Evolutionary conservation across 2,797 vertebrate genomes (phyloP).

Genomic region (Leptatherina wallacei): DNA sequence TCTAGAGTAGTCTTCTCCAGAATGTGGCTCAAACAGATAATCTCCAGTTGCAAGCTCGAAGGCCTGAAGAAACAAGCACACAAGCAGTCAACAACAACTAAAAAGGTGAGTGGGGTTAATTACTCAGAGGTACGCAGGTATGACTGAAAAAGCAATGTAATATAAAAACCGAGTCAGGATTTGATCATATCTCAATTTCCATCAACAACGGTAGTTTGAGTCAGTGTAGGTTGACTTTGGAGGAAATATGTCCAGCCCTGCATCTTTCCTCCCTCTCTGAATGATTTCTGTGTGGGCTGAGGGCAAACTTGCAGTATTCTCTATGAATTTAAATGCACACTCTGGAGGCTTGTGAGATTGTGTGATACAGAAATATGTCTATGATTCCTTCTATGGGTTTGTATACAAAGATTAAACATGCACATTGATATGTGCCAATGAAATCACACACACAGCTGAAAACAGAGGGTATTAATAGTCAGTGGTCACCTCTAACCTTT

Average conservation of each 20-base stretch:
- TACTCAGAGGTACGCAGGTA: neutral
- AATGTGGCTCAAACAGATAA: slow-evolving; percentile 97
- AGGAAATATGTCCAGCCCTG: neutral
- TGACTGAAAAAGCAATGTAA: neutral
- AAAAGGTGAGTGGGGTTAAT: neutral
- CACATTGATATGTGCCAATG: neutral
- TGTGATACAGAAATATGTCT: neutral
- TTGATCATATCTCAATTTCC: neutral
- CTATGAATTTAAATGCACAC: neutral
- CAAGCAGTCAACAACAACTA: neutral
- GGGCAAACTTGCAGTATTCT: neutral
- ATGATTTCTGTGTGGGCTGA: neutral
- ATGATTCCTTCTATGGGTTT: neutral
- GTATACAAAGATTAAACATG: neutral
- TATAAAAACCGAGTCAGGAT: neutral
- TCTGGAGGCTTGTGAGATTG: neutral
- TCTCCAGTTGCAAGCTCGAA: slow-evolving; percentile 98
- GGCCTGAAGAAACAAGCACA: slow-evolving; percentile 79
- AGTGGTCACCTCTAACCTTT: neutral
- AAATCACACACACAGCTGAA: neutral
- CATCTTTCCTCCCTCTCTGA: neutral
- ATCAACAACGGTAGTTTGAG: neutral
- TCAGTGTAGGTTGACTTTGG: neutral
- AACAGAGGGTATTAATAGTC: neutral
- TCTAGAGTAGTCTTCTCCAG: slow-evolving; percentile 96